Evolutionary conservation across 2,113 vertebrate genomes (phyloP).

Genomic region (Motacilla tschutschensis): DNA sequence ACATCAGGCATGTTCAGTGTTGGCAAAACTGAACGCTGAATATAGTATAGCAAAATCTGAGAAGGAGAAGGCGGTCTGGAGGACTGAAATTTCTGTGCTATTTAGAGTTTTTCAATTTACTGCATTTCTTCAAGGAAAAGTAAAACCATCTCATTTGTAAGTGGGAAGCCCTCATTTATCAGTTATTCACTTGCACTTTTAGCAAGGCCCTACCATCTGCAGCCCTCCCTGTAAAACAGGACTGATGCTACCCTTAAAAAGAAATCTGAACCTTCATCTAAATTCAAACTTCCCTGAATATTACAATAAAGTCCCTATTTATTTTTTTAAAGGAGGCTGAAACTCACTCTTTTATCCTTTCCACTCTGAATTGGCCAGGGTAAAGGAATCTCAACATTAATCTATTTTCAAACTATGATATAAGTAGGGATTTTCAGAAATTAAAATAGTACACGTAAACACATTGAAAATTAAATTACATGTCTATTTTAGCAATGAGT

Average conservation of each 20-base stretch:
- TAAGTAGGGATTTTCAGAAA: neutral
- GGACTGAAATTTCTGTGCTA: conserved; percentile 58
- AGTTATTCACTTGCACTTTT: conserved; percentile 44
- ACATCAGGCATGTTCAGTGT: conserved; percentile 51
- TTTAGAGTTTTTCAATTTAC: conserved; percentile 57
- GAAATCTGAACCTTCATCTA: neutral
- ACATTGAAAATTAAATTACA: neutral
- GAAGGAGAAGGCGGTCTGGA: conserved; percentile 51
- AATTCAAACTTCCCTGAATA: conserved; percentile 18
- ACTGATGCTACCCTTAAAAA: neutral
- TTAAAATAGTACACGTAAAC: neutral
- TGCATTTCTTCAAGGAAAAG: conserved; percentile 54
- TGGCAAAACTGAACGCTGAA: conserved; percentile 59
- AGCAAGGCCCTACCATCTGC: conserved; percentile 30
- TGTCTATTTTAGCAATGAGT: neutral
- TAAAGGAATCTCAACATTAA: neutral
- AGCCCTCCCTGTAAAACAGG: neutral
- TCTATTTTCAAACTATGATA: neutral
- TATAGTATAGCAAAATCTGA: conserved; percentile 49
- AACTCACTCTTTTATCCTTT: neutral
- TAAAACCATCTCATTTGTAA: conserved; percentile 48
- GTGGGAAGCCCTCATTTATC: conserved; percentile 43
- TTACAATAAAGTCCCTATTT: neutral
- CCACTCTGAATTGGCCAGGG: neutral
- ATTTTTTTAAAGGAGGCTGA: neutral